Evolutionary conservation across 2,113 vertebrate genomes (phyloP).

Genomic region (Melospiza georgiana): DNA sequence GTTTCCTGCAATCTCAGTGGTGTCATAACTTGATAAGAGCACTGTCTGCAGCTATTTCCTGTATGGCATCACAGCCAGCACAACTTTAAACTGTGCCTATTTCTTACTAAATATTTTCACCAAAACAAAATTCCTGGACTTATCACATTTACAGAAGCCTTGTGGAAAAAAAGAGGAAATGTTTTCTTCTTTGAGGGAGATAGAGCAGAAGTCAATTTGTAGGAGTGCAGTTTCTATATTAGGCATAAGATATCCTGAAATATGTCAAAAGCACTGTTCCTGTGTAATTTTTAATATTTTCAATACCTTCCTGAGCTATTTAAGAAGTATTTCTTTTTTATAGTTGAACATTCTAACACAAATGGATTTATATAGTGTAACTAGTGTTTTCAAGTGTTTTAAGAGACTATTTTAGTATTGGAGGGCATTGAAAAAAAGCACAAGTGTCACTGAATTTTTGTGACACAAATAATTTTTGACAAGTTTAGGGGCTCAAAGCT

Average conservation of each 20-base stretch:
- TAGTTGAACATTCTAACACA: background rate
- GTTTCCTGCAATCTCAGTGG: background rate
- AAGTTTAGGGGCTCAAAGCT: conserved; percentile 27
- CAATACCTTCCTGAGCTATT: background rate
- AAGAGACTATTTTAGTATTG: conserved; percentile 5
- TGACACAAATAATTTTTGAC: background rate
- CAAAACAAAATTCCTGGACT: background rate
- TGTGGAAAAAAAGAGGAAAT: background rate
- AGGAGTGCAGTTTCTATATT: background rate
- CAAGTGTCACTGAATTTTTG: background rate
- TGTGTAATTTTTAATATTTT: background rate
- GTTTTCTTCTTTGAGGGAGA: background rate
- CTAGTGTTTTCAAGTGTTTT: conserved; percentile 10
- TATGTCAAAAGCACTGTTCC: background rate
- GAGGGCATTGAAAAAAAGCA: background rate
- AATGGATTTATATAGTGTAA: background rate
- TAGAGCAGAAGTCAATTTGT: background rate
- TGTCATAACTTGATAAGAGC: background rate
- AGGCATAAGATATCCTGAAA: background rate
- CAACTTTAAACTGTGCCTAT: background rate
- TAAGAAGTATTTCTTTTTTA: background rate
- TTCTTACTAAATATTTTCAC: background rate
- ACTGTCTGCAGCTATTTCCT: background rate
- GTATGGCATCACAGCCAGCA: background rate
- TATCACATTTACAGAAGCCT: background rate